Percentiles rank a stretch among this genome's conserved stretches.
These are phyloP conservation scores for Agrochola lota DNA, from an alignment of 2,888 invertebrate species.

Conservation along the genomic window DNA sequence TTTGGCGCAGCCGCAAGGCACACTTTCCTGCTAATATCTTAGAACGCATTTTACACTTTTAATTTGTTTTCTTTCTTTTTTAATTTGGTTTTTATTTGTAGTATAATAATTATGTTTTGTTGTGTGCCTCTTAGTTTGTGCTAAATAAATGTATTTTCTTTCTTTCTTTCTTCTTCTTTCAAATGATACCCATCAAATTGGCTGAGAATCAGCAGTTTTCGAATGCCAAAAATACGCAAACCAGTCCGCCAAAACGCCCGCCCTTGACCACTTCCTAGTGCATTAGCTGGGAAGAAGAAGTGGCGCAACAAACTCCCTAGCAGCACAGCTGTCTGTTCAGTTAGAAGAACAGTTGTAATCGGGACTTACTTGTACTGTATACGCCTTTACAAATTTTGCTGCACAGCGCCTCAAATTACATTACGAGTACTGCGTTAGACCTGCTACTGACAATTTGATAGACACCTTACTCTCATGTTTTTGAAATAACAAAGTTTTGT, in stretches of 20 bases:
- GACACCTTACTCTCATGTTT: not conserved
- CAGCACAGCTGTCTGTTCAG: not conserved
- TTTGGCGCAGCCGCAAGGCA: too few relatives aligned
- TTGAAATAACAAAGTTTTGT: not conserved
- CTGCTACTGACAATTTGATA: constrained; percentile 12
- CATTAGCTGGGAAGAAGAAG: not conserved
- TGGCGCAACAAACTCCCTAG: not conserved
- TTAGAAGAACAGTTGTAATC: not conserved
- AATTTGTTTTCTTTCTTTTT: too few relatives aligned
- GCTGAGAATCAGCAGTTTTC: not conserved
- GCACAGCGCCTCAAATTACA: constrained; percentile 10
- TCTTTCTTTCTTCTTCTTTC: too few relatives aligned
- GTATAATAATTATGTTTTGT: too few relatives aligned
- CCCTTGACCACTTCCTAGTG: not conserved
- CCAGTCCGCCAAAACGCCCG: not conserved
- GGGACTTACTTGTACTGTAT: not conserved
- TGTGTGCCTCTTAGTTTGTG: too few relatives aligned
- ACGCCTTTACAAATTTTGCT: not conserved
- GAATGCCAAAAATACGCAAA: not conserved
- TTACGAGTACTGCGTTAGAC: not conserved
- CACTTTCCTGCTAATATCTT: too few relatives aligned
- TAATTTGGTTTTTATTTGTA: too few relatives aligned
- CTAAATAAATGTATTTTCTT: too few relatives aligned
- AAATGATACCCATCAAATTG: too few relatives aligned
- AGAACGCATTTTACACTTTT: too few relatives aligned